These are phyloP conservation scores for Tortrix viridana DNA, from an alignment of 2,888 invertebrate genomes.

Conservation along the genomic window DNA sequence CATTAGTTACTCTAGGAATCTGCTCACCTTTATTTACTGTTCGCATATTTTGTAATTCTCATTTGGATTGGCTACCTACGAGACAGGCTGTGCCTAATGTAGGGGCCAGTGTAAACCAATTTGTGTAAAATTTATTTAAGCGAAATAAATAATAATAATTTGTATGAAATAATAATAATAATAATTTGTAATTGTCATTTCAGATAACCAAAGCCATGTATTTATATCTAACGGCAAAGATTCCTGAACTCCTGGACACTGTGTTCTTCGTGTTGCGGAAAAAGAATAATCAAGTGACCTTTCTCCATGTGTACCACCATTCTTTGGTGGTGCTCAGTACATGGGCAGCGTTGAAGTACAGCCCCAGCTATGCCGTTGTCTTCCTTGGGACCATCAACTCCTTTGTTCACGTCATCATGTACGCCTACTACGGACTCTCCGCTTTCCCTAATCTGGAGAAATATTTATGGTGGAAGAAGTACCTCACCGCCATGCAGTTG, in stretches of 20 bases:
- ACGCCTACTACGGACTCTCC: conserved; percentile 2
- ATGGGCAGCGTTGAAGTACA: neutral
- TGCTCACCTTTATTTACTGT: too few species aligned
- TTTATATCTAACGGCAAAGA: neutral
- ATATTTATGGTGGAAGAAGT: conserved; percentile 4
- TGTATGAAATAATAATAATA: too few species aligned
- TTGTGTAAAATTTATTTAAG: too few species aligned
- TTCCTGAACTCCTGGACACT: neutral
- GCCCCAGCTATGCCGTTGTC: neutral
- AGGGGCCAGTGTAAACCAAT: too few species aligned
- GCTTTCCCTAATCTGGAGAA: neutral
- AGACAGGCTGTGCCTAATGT: too few species aligned
- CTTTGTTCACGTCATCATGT: neutral
- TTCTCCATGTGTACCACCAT: neutral
- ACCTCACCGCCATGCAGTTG: neutral
- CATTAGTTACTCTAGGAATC: too few species aligned
- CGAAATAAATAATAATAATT: too few species aligned
- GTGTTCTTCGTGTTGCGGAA: conserved; percentile 3
- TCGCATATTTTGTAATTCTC: too few species aligned
- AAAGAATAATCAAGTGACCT: conserved; percentile 3
- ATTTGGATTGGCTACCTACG: too few species aligned
- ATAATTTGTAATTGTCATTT: neutral
- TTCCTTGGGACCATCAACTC: conserved; percentile 5
- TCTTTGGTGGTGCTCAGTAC: neutral
- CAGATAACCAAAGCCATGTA: neutral